Conservation (phyloP, 2,113 vertebrate species). For the Melierax canorus region DNA sequence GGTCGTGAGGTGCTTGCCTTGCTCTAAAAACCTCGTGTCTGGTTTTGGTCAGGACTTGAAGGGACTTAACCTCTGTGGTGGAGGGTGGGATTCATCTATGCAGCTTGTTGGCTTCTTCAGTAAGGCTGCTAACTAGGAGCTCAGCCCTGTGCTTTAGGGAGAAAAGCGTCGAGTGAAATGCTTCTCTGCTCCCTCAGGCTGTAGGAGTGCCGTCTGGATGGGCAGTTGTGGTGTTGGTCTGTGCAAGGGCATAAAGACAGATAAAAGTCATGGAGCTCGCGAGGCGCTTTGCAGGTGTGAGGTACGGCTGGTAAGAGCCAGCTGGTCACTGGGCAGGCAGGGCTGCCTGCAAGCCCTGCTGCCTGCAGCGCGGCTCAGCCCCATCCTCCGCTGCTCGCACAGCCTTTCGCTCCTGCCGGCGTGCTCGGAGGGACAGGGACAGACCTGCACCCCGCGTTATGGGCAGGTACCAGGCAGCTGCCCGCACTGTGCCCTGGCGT, state of each 20-base stretch:
- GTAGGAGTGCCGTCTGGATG: rapidly evolving
- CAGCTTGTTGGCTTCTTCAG: not conserved
- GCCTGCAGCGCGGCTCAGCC: not conserved
- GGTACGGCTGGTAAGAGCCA: not conserved
- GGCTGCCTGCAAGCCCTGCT: not conserved
- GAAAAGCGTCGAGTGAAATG: not conserved
- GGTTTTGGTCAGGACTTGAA: not conserved
- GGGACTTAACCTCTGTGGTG: rapidly evolving
- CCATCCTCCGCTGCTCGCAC: rapidly evolving
- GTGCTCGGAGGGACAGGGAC: rapidly evolving
- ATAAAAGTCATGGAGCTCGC: rapidly evolving
- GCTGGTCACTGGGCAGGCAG: not conserved
- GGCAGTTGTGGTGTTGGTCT: not conserved
- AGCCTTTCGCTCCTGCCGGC: rapidly evolving
- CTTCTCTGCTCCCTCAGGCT: rapidly evolving
- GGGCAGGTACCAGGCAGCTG: not conserved
- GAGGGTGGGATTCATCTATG: not conserved
- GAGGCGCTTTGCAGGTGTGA: not conserved
- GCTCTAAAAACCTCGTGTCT: not conserved
- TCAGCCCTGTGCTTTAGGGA: not conserved
- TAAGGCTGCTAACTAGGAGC: not conserved
- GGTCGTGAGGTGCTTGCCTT: not conserved
- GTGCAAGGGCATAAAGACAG: not conserved
- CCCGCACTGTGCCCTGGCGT: not conserved
- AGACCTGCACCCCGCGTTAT: rapidly evolving